A percentile compares a stretch with the other conserved stretches of the same genome.
phyloP scores from a whole-genome alignment of 1,140 invertebrate genomes.

The Eriocheir sinensis region DNA sequence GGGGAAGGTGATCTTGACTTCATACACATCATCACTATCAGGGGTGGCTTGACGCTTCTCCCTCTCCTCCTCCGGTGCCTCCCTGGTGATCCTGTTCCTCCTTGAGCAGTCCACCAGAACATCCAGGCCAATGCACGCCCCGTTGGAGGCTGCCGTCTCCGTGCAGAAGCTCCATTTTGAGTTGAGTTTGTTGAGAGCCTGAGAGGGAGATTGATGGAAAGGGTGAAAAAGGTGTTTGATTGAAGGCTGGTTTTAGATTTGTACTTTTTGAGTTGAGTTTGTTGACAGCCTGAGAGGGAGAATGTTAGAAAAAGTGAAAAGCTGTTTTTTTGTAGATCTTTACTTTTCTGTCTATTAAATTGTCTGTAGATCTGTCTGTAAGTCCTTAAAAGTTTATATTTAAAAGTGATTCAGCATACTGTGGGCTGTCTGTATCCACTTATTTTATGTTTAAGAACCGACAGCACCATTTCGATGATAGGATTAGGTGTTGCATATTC shows the following conservation, averaged over 20 bases:
- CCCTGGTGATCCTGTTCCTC: conserved; percentile 70
- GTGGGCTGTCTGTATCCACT: too few relatives aligned
- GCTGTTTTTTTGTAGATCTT: too few relatives aligned
- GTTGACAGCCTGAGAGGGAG: too few relatives aligned
- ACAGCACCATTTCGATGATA: too few relatives aligned
- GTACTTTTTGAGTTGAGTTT: too few relatives aligned
- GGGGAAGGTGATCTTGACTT: conserved; percentile 90
- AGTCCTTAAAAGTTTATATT: too few relatives aligned
- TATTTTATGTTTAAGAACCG: too few relatives aligned
- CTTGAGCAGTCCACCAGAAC: conserved; percentile 92
- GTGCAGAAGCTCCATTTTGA: conserved; percentile 97
- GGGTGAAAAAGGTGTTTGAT: not conserved
- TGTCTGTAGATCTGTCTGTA: too few relatives aligned
- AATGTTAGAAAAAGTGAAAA: too few relatives aligned
- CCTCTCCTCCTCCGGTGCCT: conserved; percentile 84
- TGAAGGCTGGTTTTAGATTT: not conserved
- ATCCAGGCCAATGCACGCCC: conserved; percentile 90
- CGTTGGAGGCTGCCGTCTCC: conserved; percentile 81
- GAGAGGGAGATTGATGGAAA: conserved; percentile 79
- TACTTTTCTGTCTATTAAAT: too few relatives aligned
- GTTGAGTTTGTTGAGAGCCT: conserved; percentile 93
- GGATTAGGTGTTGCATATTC: too few relatives aligned
- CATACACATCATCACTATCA: conserved; percentile 87
- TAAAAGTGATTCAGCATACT: too few relatives aligned
- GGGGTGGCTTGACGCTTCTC: conserved; percentile 86